Percentiles rank a stretch among this genome's conserved stretches.
These are phyloP conservation scores for Desmophyllum pertusum DNA, from an alignment of 92 coral and sea anemone genomes.

Conservation along the genomic window DNA sequence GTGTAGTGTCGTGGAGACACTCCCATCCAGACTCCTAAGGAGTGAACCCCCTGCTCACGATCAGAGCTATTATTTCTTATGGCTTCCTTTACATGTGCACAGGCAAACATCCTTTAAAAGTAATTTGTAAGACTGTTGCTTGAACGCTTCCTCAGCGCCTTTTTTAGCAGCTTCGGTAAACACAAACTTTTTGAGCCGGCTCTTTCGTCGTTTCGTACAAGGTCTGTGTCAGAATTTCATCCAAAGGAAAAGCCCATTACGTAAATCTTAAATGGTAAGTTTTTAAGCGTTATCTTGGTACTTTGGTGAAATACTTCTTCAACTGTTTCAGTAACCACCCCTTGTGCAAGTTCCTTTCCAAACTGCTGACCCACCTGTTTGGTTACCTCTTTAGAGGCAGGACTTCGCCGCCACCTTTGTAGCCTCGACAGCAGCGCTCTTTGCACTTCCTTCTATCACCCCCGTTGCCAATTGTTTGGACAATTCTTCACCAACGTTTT, in stretches of 20 bases:
- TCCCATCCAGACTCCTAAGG: too few species aligned
- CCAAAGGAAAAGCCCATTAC: too few species aligned
- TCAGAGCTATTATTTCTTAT: too few species aligned
- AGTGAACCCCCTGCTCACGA: too few species aligned
- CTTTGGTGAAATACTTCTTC: neutral
- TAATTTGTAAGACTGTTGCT: neutral
- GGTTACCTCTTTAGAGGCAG: constrained; percentile 17
- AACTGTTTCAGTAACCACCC: neutral
- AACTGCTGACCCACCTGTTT: constrained; percentile 6
- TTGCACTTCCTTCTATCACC: neutral
- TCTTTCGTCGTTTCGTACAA: neutral
- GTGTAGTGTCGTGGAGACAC: too few species aligned
- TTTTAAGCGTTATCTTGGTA: neutral
- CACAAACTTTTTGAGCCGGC: neutral
- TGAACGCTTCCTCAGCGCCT: constrained; percentile 7
- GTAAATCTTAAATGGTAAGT: too few species aligned
- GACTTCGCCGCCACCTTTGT: neutral
- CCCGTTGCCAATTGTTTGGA: constrained; percentile 13
- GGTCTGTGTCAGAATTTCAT: neutral
- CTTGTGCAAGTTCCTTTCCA: constrained; percentile 19
- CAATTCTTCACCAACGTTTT: constrained; percentile 16
- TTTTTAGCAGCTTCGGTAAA: neutral
- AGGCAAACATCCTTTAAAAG: neutral
- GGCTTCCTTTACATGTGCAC: neutral
- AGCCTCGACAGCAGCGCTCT: constrained; percentile 11